Evolutionary conservation across 2,888 invertebrate genomes (phyloP).

Genomic region (Drosophila kuntzei): DNA sequence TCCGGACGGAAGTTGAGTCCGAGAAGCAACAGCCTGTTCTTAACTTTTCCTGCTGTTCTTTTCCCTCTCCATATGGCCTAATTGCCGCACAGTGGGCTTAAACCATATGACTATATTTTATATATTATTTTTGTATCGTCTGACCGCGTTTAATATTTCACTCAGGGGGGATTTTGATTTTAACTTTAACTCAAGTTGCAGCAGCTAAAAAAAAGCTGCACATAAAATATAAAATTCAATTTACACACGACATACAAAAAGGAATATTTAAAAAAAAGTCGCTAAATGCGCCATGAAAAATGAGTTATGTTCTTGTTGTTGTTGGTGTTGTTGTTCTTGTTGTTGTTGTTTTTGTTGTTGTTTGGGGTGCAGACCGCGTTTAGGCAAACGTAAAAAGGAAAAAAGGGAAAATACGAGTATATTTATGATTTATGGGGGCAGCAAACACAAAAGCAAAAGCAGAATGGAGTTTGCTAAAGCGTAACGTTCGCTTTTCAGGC

Average conservation of each 20-base stretch:
- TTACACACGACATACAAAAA: constrained; percentile 34
- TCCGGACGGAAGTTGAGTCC: constrained; percentile 53
- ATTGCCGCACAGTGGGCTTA: constrained; percentile 48
- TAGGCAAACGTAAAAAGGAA: constrained; percentile 33
- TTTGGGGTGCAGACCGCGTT: constrained; percentile 14
- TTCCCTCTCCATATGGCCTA: constrained; percentile 53
- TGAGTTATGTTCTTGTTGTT: constrained; percentile 31
- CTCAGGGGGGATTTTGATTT: constrained; percentile 60
- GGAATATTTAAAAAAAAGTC: constrained; percentile 12
- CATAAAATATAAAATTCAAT: constrained; percentile 71
- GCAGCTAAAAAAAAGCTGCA: constrained; percentile 35
- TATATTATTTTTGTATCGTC: constrained; percentile 7
- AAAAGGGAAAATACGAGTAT: constrained; percentile 24
- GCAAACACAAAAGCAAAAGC: constrained; percentile 12
- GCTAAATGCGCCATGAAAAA: constrained; percentile 70
- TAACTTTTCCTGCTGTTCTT: neutral
- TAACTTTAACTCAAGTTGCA: constrained; percentile 24
- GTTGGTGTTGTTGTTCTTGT: neutral
- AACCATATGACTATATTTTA: constrained; percentile 33
- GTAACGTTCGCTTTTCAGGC: constrained; percentile 40
- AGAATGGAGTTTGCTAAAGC: constrained; percentile 34
- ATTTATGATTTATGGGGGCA: constrained; percentile 68
- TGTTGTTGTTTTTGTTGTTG: constrained; percentile 8
- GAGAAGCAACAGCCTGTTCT: constrained; percentile 51
- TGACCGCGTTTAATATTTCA: constrained; percentile 60